phyloP scores from a whole-genome alignment of 2,797 vertebrate species.

The Lepus oiostolus region DNA sequence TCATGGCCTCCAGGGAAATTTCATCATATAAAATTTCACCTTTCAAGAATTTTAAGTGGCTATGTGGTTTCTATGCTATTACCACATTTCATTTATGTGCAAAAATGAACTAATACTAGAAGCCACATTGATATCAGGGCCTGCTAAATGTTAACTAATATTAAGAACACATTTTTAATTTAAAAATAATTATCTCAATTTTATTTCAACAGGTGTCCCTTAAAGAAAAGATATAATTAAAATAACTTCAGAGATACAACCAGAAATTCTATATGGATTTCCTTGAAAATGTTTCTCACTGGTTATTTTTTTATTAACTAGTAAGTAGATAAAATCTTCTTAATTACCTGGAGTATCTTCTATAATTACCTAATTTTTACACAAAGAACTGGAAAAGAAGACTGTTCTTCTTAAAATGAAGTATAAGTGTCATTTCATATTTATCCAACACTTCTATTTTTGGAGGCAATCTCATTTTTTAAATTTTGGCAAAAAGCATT shows the following conservation, averaged over 20 bases:
- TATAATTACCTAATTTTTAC: slow-evolving; percentile 68
- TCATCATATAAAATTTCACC: slow-evolving; percentile 38
- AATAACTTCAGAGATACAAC: slow-evolving; percentile 23
- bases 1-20: slow-evolving; percentile 57
- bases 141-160: slow-evolving; percentile 47
- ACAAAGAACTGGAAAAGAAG: slow-evolving; percentile 58
- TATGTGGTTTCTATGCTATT: background rate
- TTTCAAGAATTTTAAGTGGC: slow-evolving; percentile 65
- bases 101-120: slow-evolving; percentile 48
- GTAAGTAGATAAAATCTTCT: slow-evolving; percentile 35
- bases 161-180: slow-evolving; percentile 45
- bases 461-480: slow-evolving; percentile 56
- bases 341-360: slow-evolving; percentile 43
- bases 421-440: slow-evolving; percentile 71
- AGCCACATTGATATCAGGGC: slow-evolving; percentile 22
- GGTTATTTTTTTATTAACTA: slow-evolving; percentile 60
- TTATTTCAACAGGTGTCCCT: background rate
- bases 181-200: slow-evolving; percentile 53
- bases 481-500: slow-evolving; percentile 61
- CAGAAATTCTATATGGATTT: slow-evolving; percentile 44
- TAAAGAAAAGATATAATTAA: slow-evolving; percentile 49
- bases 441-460: slow-evolving; percentile 69
- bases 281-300: background rate
- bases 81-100: background rate
- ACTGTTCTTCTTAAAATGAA: slow-evolving; percentile 71